A percentile compares a stretch with the other conserved stretches of the same genome.
These are phyloP conservation scores for Amphimedon queenslandica DNA, from an alignment of 37 sponge, comb jelly and placozoan species.

Conservation along the genomic window DNA sequence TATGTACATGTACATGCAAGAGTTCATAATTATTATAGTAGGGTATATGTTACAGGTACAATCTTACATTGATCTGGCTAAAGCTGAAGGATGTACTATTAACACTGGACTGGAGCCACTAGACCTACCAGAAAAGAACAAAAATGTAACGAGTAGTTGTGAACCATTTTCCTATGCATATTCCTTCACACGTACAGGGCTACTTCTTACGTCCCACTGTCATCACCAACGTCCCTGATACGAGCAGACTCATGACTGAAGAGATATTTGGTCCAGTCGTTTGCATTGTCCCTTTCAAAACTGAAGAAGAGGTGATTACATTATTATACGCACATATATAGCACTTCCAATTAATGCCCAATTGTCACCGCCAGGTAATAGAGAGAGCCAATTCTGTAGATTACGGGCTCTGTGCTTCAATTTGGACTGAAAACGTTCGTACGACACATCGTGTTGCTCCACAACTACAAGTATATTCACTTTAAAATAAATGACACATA, in stretches of 20 bases:
- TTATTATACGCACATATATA: not conserved
- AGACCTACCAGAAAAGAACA: constrained; percentile 63
- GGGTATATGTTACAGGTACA: constrained; percentile 17
- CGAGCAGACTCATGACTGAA: constrained; percentile 77
- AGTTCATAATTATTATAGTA: not conserved
- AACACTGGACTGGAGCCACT: constrained; percentile 74
- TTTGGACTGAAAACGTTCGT: constrained; percentile 79
- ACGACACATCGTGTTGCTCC: constrained; percentile 75
- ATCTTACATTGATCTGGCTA: constrained; percentile 67
- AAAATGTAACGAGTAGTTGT: constrained; percentile 27
- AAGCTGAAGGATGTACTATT: constrained; percentile 74
- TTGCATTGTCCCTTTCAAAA: constrained; percentile 80
- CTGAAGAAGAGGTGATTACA: constrained; percentile 78
- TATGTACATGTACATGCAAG: not conserved
- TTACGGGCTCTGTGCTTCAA: constrained; percentile 82
- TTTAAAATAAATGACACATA: too few species aligned
- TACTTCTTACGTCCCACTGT: constrained; percentile 89
- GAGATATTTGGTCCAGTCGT: constrained; percentile 93
- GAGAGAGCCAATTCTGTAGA: constrained; percentile 68
- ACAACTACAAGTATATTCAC: constrained; percentile 53
- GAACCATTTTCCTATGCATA: not conserved
- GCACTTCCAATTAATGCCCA: not conserved
- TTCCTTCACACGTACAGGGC: constrained; percentile 34
- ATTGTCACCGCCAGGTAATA: constrained; percentile 36
- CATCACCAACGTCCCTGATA: constrained; percentile 72